Conservation (phyloP, 2,113 vertebrate species). For the Dromas ardeola region DNA sequence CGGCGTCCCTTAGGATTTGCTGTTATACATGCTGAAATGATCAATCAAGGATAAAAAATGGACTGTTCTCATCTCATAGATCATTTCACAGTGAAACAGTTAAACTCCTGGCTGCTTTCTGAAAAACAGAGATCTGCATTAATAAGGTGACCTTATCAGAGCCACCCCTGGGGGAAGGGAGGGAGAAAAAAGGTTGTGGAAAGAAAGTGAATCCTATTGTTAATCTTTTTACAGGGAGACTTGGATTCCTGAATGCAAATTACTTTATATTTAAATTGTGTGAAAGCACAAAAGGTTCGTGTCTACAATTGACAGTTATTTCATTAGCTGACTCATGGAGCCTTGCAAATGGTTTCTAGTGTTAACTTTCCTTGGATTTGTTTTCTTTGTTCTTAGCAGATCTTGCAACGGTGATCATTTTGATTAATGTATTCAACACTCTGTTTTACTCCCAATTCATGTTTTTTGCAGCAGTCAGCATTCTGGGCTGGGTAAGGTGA, state of each 20-base stretch:
- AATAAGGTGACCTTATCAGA: constrained; percentile 72
- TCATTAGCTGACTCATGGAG: constrained; percentile 50
- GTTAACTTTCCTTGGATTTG: constrained; percentile 57
- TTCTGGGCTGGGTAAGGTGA: constrained; percentile 11
- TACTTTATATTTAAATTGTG: constrained; percentile 55
- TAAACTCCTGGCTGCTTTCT: constrained; percentile 67
- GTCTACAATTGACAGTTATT: constrained; percentile 53
- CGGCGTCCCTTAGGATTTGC: constrained; percentile 52
- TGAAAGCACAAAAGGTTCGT: constrained; percentile 45
- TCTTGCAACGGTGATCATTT: constrained; percentile 7
- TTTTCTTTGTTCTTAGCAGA: constrained; percentile 64
- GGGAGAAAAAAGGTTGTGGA: constrained; percentile 43
- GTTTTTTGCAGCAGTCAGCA: constrained; percentile 33
- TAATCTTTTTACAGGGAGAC: constrained; percentile 57
- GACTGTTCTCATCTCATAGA: constrained; percentile 66
- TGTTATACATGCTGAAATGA: constrained; percentile 65
- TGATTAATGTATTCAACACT: constrained; percentile 4
- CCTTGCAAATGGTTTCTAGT: constrained; percentile 42
- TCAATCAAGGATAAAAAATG: constrained; percentile 68
- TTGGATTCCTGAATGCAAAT: constrained; percentile 57
- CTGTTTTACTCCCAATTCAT: constrained; percentile 14
- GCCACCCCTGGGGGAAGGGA: constrained; percentile 30
- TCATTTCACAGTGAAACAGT: constrained; percentile 69
- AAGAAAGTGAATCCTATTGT: constrained; percentile 60
- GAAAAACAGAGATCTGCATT: constrained; percentile 70